Evolutionary conservation across 2,888 invertebrate genomes (phyloP).

Genomic region (Abscondita cerata): DNA sequence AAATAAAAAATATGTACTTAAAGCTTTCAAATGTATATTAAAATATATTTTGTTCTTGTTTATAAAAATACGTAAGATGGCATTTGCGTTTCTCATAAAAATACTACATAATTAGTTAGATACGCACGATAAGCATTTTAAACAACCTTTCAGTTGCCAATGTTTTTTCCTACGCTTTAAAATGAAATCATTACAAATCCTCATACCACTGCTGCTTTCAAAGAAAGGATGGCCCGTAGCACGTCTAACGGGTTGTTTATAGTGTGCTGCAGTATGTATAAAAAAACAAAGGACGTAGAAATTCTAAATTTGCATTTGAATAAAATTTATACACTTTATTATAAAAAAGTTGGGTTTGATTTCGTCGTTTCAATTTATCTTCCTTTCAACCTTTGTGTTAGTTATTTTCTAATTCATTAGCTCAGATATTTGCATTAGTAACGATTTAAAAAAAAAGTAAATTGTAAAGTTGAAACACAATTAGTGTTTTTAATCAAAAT

Average conservation of each 20-base stretch:
- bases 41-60: too few relatives aligned
- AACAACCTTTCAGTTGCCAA: constrained; percentile 17
- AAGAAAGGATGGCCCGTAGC: constrained; percentile 20
- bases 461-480: too few relatives aligned
- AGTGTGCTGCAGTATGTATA: constrained; percentile 25
- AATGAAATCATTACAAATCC: constrained; percentile 30
- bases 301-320: constrained; percentile 30
- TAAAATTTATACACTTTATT: constrained; percentile 26
- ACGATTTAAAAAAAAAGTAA: too few relatives aligned
- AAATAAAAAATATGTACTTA: too few relatives aligned
- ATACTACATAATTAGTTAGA: constrained; percentile 28
- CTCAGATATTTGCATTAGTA: too few relatives aligned
- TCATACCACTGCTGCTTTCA: constrained; percentile 16
- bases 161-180: constrained; percentile 23
- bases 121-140: constrained; percentile 25
- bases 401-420: too few relatives aligned
- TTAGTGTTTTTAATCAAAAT: too few relatives aligned
- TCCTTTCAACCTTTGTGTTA: too few relatives aligned
- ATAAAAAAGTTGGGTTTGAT: constrained; percentile 3
- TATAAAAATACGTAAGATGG: too few relatives aligned
- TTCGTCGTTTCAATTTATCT: too few relatives aligned
- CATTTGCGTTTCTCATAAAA: constrained; percentile 12
- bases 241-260: constrained; percentile 26
- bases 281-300: constrained; percentile 28
- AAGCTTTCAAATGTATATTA: too few relatives aligned